phyloP scores from a whole-genome alignment of 2,113 vertebrate genomes.

The Gopherus flavomarginatus region DNA sequence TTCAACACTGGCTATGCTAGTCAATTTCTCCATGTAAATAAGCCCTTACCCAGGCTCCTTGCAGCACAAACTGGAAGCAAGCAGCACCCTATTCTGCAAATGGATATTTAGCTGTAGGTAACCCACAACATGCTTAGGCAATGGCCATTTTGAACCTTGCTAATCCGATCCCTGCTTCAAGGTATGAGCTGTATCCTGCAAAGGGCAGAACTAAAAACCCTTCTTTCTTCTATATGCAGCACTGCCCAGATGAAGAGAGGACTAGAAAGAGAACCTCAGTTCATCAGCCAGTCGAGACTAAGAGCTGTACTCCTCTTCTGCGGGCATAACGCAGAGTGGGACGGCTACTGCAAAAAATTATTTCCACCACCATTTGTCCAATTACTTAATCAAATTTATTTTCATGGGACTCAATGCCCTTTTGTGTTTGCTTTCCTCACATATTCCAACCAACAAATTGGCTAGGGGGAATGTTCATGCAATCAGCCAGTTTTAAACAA shows the following conservation, averaged over 20 bases:
- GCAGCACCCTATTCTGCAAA: background rate
- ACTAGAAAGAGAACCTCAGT: background rate
- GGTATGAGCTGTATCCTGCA: background rate
- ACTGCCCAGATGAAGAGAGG: background rate
- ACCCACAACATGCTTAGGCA: background rate
- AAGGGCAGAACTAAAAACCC: background rate
- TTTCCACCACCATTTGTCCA: background rate
- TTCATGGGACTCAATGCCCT: background rate
- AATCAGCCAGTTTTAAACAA: slow-evolving; percentile 46
- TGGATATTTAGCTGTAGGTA: background rate
- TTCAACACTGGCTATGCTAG: background rate
- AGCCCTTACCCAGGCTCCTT: background rate
- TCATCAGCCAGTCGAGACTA: background rate
- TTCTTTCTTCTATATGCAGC: background rate
- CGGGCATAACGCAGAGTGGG: background rate
- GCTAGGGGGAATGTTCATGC: background rate
- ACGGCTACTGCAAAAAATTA: background rate
- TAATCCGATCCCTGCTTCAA: background rate
- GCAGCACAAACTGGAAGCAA: background rate
- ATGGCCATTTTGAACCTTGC: background rate
- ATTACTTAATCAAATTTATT: background rate
- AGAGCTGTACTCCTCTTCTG: background rate
- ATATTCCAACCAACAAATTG: slow-evolving; percentile 22
- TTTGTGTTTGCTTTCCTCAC: background rate
- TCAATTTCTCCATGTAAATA: background rate